Base-by-base conservation (phyloP, 2,113 vertebrate species). In the Percina caprodes region DNA sequence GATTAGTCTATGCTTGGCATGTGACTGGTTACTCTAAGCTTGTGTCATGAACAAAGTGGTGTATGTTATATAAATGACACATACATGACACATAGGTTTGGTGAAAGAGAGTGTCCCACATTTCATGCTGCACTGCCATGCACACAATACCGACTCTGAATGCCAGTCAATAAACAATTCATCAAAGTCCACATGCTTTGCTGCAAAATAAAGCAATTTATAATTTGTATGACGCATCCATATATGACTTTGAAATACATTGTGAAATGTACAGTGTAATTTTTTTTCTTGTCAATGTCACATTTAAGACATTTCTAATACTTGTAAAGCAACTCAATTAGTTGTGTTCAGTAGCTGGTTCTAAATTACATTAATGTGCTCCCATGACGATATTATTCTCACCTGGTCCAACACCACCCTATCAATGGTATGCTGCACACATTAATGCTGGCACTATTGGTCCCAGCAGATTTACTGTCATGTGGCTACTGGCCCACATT, bases 11-110 rank as follows among this genome's bases (percentile, higher is more conserved):
- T 86, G 81, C 60, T 2, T 73, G 82, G 79, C 84, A 90, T 89
- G 85, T 54, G 39, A 75, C 56, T n/a, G 69, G 86, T 90, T 90
- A 92, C 75, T 76, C 46, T 85, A 81, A 51, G 66, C 83, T 63
- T 18, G 26, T 80, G 74, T 61, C 75, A 70, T 78, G 63, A 45
- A 76, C 16, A 82, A 63, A 66, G 48, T 33, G 55, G 35, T 55
- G 48, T 67, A 69, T 39, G 39, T 9, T 39, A 39, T 42, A 42
- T 79, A 75, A 23, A 74, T 86, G 74, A 79, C 82, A 84, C 58
- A 55, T 83, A 80, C 21, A 30, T 84, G 65, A 80, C 82, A 79
- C 24, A 74, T 26, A 35, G 75, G 55, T 14, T 21, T 0, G 33
- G 21, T 8, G n/a, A 23, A n/a, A 23, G 54, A 21, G 10, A 13